Base-by-base conservation (phyloP, 1,140 invertebrate genomes). In the Nautilus pompilius region DNA sequence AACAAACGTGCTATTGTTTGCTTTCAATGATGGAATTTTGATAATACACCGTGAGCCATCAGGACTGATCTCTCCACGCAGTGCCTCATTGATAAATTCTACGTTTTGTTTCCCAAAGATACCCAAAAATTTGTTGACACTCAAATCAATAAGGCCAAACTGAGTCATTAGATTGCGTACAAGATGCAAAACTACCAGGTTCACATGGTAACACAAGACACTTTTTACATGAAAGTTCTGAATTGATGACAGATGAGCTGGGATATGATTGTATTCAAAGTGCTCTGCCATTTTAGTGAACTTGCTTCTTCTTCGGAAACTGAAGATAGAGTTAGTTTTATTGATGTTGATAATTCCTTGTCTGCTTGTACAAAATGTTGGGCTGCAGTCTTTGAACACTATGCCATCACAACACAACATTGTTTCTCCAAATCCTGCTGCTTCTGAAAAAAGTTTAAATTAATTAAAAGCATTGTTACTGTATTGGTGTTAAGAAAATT, bases 261-360 rank as follows among this genome's bases (percentile, higher is more conserved):
- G 80, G 46, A 82, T 81, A 70, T 81, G 78, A 66, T 82, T 82
- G 71, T 82, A 82, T 49, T 82, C 80, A 72, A 82, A 82, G 69
- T 82, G 80, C 68, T 82, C 79, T 5, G 79, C 79, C 79, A 82
- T 82, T 58, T 81, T 82, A 30, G 78, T 81, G 67, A 82, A 82
- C 62, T 81, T 81, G 59, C 74, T 75, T 53, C 75, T 71, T 28
- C 75, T 65, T 32, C 79, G 61, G 62, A 81, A 82, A 53, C 78
- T 76, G 69, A 82, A 82, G 61, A 81, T 66, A 8, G 75, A 74
- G 15, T 68, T 66, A 5, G 73, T 70, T 65, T 79, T 80, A 66
- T 78, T 78, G 57, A 81, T 75, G 57, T 81, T 81, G 51, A 82
- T 79, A 61, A 81, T 77, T 3, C 78, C 79, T 54, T 82, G 79